Evolutionary conservation across 2,113 vertebrate species (phyloP), one percentile per base, ranked within the genome.

Genomic region (Tylochromis polylepis): DNA sequence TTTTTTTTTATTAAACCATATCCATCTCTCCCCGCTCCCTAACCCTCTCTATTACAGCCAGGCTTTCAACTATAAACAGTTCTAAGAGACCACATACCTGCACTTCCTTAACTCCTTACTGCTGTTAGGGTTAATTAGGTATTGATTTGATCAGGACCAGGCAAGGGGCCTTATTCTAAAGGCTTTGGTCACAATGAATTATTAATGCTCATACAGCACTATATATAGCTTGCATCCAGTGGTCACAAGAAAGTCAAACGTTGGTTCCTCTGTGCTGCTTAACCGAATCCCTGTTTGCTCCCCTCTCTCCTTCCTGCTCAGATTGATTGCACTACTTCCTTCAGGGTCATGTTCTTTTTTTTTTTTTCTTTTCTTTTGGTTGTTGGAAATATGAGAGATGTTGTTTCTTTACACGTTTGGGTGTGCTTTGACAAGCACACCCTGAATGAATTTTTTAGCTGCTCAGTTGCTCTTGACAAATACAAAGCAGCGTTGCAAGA

Each of bases 151-250:
- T 89, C 77, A 80, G 89, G 84, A 79, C 70, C 55, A 79, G 67
- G 89, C 53, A 22, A 70, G 36, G 85, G 85, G 87, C 55, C 57
- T 86, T 46, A 79, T 80, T 91, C 90, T 83, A 46, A 70, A 29
- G 82, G 83, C 87, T 85, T 90, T 57, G 75, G 88, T 91, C 90
- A 85, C 70, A 86, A 81, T 95, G 83, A 94, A 96, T 96, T 94
- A 95, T 95, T 93, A 90, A 96, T 83, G 84, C 81, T 87, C 84
- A 75, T 87, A 89, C 91, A 84, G 89, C 11, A 56, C 92, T 95
- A 94, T 88, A 91, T 91, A 88, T 93, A 94, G 87, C 82, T 29
- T 1, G 2, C 16, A 80, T 85, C 70, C 88, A 60, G 27, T 43
- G 93, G 88, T 91, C 93, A 91, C 59, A 88, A 90, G 83, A 67